Evolutionary conservation across 1,140 invertebrate genomes (phyloP), one percentile per base, ranked within the genome.

Genomic region (Calosoma granatense): DNA sequence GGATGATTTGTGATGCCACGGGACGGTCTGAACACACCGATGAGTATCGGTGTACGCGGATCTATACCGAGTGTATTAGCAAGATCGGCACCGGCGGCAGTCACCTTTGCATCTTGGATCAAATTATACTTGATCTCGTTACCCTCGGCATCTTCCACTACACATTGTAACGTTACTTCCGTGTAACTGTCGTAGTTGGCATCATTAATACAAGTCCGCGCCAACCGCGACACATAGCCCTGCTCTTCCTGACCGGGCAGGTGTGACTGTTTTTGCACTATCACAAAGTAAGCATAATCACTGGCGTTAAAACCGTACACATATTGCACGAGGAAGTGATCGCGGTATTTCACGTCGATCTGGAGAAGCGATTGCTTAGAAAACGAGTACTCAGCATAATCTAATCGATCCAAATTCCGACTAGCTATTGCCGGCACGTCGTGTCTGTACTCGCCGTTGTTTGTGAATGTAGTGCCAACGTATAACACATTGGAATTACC

Each of bases 271-370:
- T 94, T 94, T 72, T 98, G 95, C 19, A 97, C 92, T 39, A 95
- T 84, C 12, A 95, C 82, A 75, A 98, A 96, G 71, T 98, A 98
- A 2, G 93, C 92, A 75, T 92, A 97, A 59, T 92, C 87, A 65
- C 86, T 91, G 1, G 92, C 90, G 72, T 94, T 91, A 68, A 98
- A 98, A 11, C 94, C 94, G 74, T 95, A 96, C 1, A 97, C 82
- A 72, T 97, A 98, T 67, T 92, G 86, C 19, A 98, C 92, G 4
- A 95, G 76, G 74, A 94, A 96, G 69, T 94, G 92, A 74, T 96
- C 93, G 56, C 92, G 82, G 71, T 94, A 94, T 68, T 94, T 94
- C 11, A 94, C 91, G 75, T 95, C 92, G 57, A 96, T 94, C 61
- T 86, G 83, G n/a, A 94, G 78, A 47, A 86, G 80, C 21, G 91